Base-by-base conservation (phyloP, 2,797 vertebrate species). In the Psittacula echo region DNA sequence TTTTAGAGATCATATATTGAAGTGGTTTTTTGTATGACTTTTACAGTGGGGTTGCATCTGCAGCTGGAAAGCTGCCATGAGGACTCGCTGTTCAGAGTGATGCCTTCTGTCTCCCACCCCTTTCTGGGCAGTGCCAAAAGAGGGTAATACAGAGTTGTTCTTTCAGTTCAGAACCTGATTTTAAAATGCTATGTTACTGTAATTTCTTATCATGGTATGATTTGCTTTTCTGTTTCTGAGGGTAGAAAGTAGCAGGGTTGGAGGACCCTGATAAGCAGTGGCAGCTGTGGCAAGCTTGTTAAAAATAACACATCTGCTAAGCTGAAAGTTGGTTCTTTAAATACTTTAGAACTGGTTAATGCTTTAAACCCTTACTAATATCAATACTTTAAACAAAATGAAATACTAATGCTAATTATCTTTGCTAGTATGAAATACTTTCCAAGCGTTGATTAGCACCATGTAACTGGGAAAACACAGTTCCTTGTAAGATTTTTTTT, bases 61-160 rank as follows among this genome's bases (percentile, higher is more conserved):
- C 71, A 82, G 80, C 90, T 90, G 93, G 90, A 91, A 76, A 64
- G 70, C 73, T 93, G 86, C 90, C 39, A 42, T 2, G 5, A 60
- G 78, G 77, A 34, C 89, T 90, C 19, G 2, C 34, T 50, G 50
- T 0, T 7, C 67, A 50, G 64, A 78, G 29, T 4, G 71, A 74
- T 86, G 91, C 80, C 61, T 81, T 74, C 54, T 85, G 74, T 88
- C 80, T 88, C 93, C 83, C 88, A 7, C 80, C 71, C 44, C 44
- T 73, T 48, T 77, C 85, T 93, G 85, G 45, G 71, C 87, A 61
- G 26, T 79, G 90, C 67, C 48, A 37, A 45, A 78, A 82, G 20
- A 9, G 16, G 48, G 42, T 68, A 94, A 78, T 15, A 51, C 2
- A 3, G 30, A 84, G 27, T 26, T 73, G 19, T 54, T 65, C 48